Percentiles rank a stretch among this genome's conserved stretches.
These are phyloP conservation scores for Coranthus polyacanthus DNA, from an alignment of 2,797 vertebrate genomes.

Conservation along the genomic window DNA sequence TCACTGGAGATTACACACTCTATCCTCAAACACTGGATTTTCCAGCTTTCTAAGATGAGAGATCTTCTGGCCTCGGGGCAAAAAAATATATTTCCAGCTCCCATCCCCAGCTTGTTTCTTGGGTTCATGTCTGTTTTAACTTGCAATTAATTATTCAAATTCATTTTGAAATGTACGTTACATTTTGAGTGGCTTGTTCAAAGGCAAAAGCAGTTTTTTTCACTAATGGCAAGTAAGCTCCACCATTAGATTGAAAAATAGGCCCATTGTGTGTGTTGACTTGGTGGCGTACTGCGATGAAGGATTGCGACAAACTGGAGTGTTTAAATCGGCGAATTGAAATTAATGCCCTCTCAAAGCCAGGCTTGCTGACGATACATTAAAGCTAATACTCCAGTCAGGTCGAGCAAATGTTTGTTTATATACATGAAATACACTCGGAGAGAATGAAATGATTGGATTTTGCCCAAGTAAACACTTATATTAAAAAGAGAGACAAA, in stretches of 20 bases:
- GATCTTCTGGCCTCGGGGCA: conserved; percentile 78
- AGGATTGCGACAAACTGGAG: conserved; percentile 94
- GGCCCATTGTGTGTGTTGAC: conserved; percentile 84
- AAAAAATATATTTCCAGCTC: conserved; percentile 72
- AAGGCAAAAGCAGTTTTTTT: conserved; percentile 72
- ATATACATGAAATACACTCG: conserved; percentile 88
- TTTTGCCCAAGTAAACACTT: conserved; percentile 79
- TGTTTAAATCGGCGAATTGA: conserved; percentile 97
- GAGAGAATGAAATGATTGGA: conserved; percentile 81
- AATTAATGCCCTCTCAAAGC: conserved; percentile 97
- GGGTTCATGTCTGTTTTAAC: conserved; percentile 78
- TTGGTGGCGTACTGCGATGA: conserved; percentile 88
- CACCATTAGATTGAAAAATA: conserved; percentile 89
- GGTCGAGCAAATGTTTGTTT: conserved; percentile 95
- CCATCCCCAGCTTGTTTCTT: conserved; percentile 61
- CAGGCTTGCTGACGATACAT: conserved; percentile 92
- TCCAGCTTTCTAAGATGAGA: conserved; percentile 79
- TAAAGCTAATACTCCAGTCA: conserved; percentile 91
- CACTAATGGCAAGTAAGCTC: conserved; percentile 82
- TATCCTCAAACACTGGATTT: conserved; percentile 78
- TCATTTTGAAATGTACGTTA: conserved; percentile 81
- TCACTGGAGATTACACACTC: conserved; percentile 84
- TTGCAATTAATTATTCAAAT: conserved; percentile 87
- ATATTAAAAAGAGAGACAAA: conserved; percentile 69
- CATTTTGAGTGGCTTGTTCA: conserved; percentile 85